Evolutionary conservation across 2,888 invertebrate species (phyloP), one percentile per base, ranked within the genome.

Genomic region (Polydrusus tereticollis): DNA sequence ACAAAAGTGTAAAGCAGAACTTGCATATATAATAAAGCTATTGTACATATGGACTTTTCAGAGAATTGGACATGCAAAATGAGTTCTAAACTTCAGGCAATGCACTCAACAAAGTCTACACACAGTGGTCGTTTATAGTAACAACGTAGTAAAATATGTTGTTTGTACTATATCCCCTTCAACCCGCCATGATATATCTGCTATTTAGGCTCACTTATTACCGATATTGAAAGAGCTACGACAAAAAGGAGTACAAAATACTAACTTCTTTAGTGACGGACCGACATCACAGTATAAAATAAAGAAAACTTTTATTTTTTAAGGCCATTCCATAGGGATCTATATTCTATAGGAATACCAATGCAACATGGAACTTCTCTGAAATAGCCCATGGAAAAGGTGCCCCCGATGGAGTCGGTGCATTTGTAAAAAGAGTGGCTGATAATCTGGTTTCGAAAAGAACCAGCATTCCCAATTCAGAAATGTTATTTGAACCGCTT

Each of bases 341-440:
- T 59, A 6, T 38, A 41, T 20, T 59, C 38, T n/a, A n/a, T n/a
- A n/a, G n/a, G n/a, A n/a, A n/a, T 41, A 36, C 16, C 6, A 18
- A 38, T 38, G 59, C 18, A 7, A 36, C 59, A 20, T 59, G 21
- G 59, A 59, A 59, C 18, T 59, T 20, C 21, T 59, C 59, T 2
- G 59, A 59, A 18, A 16, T 41, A 12, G 10, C 33, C 10, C 59
- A 59, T 38, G 41, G 59, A 38, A 58, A 36, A 58, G 36, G 58
- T 38, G 59, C 59, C 18, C 59, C 59, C 20, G 59, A 59, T 41
- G 59, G 59, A 2, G 18, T 59, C n/a, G 59, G 59, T 18, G 59
- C 59, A 20, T 33, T 21, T 7, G 23, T 60, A 23, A 60, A 41
- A 43, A 23, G 43, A 60, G 20, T 60, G 2, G 14, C 20, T 21